phyloP scores from a whole-genome alignment of 2,888 invertebrate genomes.

The Macrostomum cliftonense region DNA sequence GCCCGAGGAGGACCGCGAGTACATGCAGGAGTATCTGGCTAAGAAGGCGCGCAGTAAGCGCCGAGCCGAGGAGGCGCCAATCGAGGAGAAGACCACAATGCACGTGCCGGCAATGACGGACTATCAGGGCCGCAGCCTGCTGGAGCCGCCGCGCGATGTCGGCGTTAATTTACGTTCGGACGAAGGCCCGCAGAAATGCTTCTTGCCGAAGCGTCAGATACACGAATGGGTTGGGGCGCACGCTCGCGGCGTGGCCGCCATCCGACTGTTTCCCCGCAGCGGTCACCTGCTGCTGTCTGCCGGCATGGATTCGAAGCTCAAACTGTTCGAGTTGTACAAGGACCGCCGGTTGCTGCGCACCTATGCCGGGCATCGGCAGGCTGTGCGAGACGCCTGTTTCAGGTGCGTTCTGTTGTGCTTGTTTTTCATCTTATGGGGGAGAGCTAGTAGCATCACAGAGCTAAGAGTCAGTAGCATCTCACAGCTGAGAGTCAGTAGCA shows the following conservation, averaged over 20 bases:
- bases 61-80: constrained; percentile 62
- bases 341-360: constrained; percentile 75
- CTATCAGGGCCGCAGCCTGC: constrained; percentile 85
- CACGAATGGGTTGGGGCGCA: constrained; percentile 87
- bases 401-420: too few species aligned
- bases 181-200: constrained; percentile 78
- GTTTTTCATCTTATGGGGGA: too few species aligned
- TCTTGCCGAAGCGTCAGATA: constrained; percentile 79
- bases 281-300: constrained; percentile 84
- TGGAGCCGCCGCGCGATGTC: constrained; percentile 67
- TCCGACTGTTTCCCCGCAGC: constrained; percentile 77
- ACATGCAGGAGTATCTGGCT: constrained; percentile 11
- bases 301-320: constrained; percentile 87
- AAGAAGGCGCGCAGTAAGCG: constrained; percentile 12
- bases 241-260: constrained; percentile 79
- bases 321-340: constrained; percentile 95
- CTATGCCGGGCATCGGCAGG: constrained; percentile 85
- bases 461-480: too few species aligned
- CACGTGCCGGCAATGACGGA: constrained; percentile 78
- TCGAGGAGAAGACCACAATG: constrained; percentile 81
- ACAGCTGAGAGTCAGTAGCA: too few species aligned
- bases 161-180: constrained; percentile 68
- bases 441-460: too few species aligned
- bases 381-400: constrained; percentile 83
- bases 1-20: constrained; percentile 44